Conservation (phyloP, 2,888 invertebrate genomes). For the Cephus pulcher region DNA sequence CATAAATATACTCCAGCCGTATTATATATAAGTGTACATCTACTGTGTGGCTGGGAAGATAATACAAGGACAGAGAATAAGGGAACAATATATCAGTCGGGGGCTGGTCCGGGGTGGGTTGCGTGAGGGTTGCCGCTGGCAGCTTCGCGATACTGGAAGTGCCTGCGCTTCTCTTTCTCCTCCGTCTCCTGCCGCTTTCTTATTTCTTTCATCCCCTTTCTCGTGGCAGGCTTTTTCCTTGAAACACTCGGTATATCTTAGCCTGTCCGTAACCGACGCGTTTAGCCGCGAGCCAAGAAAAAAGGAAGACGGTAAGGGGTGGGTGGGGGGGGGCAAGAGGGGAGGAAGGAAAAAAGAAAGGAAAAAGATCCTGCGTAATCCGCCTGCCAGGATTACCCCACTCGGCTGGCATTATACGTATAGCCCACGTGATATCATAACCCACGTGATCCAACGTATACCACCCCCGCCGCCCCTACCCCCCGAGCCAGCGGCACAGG, state of each 20-base stretch:
- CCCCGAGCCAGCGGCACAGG: background rate
- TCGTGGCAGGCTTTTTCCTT: conserved; percentile 3
- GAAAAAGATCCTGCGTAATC: conserved; percentile 61
- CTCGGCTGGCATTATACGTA: conserved; percentile 42
- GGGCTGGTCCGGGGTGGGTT: conserved; percentile 34
- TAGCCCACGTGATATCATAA: conserved; percentile 47
- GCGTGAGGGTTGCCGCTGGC: background rate
- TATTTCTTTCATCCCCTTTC: conserved; percentile 3
- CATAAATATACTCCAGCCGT: background rate
- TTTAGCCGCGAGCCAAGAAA: conserved; percentile 48
- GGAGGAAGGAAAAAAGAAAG: conserved; percentile 21
- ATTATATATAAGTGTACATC: background rate
- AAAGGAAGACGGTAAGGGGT: conserved; percentile 28
- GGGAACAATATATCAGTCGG: conserved; percentile 53
- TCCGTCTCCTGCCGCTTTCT: conserved; percentile 7
- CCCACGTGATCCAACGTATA: conserved; percentile 20
- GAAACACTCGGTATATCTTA: conserved; percentile 2
- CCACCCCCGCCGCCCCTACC: background rate
- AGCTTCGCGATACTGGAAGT: conserved; percentile 17
- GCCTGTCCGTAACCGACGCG: background rate
- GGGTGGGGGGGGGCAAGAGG: too few species aligned
- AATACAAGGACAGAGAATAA: conserved; percentile 39
- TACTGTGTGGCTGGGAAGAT: conserved; percentile 19
- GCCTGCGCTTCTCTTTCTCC: conserved; percentile 17
- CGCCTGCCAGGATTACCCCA: conserved; percentile 59